These are phyloP conservation scores for Alcis repandata DNA, from an alignment of 2,888 invertebrate species.

Conservation along the genomic window DNA sequence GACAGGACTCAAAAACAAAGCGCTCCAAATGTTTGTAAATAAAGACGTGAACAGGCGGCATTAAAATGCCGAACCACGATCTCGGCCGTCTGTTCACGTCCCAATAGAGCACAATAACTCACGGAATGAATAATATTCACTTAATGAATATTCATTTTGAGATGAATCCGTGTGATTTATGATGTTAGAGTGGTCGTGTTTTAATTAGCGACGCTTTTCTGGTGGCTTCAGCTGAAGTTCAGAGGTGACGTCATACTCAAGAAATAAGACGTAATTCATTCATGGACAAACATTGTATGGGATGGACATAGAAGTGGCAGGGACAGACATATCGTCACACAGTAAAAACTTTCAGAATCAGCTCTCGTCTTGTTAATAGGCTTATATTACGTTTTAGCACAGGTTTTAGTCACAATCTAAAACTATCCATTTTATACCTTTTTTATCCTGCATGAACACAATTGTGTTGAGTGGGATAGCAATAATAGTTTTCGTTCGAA, in stretches of 20 bases:
- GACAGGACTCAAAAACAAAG: background rate
- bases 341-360: too few relatives aligned
- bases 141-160: slow-evolving; percentile 66
- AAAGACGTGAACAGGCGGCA: slow-evolving; percentile 32
- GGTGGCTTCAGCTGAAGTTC: background rate
- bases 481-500: too few relatives aligned
- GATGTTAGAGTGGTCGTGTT: slow-evolving; percentile 18
- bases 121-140: slow-evolving; percentile 28
- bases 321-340: too few relatives aligned
- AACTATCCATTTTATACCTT: too few relatives aligned
- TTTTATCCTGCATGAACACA: too few relatives aligned
- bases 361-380: too few relatives aligned
- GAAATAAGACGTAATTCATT: background rate
- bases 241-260: background rate
- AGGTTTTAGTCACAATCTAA: too few relatives aligned
- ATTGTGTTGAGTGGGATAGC: too few relatives aligned
- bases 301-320: too few relatives aligned
- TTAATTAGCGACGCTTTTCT: slow-evolving; percentile 17
- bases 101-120: slow-evolving; percentile 34
- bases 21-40: slow-evolving; percentile 11
- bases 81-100: slow-evolving; percentile 28
- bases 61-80: slow-evolving; percentile 48
- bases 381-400: too few relatives aligned
- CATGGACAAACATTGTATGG: too few relatives aligned
- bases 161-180: slow-evolving; percentile 32